Conservation (phyloP, 2,113 vertebrate genomes). For the Lepisosteus oculatus region DNA sequence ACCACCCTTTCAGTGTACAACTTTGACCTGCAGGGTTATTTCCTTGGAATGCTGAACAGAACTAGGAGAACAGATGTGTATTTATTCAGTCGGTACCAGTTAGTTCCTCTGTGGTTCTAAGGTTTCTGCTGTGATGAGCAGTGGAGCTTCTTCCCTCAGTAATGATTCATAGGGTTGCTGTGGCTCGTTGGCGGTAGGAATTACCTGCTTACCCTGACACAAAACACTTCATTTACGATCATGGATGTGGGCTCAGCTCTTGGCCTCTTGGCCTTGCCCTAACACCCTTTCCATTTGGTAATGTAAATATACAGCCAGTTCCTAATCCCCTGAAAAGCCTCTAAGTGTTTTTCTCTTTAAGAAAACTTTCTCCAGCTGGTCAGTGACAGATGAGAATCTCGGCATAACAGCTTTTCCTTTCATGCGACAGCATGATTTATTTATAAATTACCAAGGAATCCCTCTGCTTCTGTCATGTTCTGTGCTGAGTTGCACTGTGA, state of each 20-base stretch:
- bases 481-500: too few species aligned
- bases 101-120: too few species aligned
- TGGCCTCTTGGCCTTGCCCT: slow-evolving; percentile 17
- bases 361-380: slow-evolving; percentile 31
- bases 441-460: not conserved
- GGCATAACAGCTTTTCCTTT: slow-evolving; percentile 6
- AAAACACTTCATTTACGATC: too few species aligned
- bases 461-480: too few species aligned
- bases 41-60: not conserved
- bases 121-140: too few species aligned
- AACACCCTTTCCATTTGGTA: slow-evolving; percentile 11
- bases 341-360: slow-evolving; percentile 29
- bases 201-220: not conserved
- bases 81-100: not conserved
- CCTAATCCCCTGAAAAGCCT: slow-evolving; percentile 25
- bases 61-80: not conserved
- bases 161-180: too few species aligned
- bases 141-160: too few species aligned
- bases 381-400: slow-evolving; percentile 25
- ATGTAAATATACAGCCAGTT: slow-evolving; percentile 25
- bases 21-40: too few species aligned
- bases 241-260: slow-evolving; percentile 7
- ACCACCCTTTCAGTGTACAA: too few species aligned
- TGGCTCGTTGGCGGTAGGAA: slow-evolving; percentile 17
- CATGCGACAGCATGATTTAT: slow-evolving; percentile 24